These are phyloP conservation scores for Fregetta grallaria DNA, from an alignment of 2,113 vertebrate species.

Conservation along the genomic window DNA sequence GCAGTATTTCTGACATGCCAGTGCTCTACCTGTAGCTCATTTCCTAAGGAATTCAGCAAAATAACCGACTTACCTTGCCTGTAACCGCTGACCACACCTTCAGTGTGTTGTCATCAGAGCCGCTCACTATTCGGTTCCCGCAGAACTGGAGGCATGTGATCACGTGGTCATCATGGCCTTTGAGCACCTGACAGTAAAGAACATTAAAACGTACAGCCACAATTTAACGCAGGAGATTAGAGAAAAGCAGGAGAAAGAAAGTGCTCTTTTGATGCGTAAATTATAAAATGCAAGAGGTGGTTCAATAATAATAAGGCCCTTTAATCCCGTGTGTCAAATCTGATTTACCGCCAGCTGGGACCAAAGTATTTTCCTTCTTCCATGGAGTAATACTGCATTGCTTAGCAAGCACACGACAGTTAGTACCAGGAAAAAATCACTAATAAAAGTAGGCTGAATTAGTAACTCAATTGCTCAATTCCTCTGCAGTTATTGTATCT, in stretches of 20 bases:
- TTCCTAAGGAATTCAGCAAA: background rate
- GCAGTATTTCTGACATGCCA: background rate
- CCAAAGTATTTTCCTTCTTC: constrained; percentile 7
- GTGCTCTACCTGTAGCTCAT: background rate
- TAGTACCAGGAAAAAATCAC: background rate
- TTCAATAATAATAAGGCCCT: background rate
- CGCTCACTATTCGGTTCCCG: constrained; percentile 96
- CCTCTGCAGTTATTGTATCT: background rate
- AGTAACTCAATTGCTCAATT: background rate
- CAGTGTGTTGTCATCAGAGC: constrained; percentile 97
- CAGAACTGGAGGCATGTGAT: constrained; percentile 99
- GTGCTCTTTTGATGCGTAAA: constrained; percentile 12
- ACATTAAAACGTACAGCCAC: background rate
- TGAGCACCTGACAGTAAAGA: constrained; percentile 85
- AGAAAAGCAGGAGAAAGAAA: background rate
- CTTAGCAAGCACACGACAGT: background rate
- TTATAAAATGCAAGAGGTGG: constrained; percentile 23
- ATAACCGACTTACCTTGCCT: constrained; percentile 83
- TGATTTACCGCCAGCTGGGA: constrained; percentile 38
- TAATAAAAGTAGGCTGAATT: background rate
- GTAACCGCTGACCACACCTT: constrained; percentile 99
- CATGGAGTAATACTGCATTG: background rate
- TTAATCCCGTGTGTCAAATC: background rate
- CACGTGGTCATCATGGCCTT: constrained; percentile 98
- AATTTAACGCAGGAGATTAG: background rate